A percentile compares a stretch with the other conserved stretches of the same genome.
Conservation (phyloP, 2,113 vertebrate species). For the Brachirus orientalis region DNA sequence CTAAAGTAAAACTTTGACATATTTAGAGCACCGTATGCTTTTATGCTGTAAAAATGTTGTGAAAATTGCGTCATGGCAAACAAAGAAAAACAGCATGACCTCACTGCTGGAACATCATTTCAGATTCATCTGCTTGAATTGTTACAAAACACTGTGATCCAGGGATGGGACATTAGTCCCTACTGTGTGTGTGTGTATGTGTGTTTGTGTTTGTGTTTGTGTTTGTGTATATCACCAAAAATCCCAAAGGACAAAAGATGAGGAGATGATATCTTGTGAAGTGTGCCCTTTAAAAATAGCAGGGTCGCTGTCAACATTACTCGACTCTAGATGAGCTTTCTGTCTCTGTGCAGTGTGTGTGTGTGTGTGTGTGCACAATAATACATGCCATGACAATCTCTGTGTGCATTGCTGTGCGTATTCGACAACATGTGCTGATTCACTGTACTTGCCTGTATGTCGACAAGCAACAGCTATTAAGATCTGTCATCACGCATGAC, state of each 20-base stretch:
- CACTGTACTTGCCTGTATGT: conserved; percentile 32
- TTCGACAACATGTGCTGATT: conserved; percentile 6
- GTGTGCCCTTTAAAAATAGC: conserved; percentile 82
- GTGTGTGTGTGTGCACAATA: conserved; percentile 20
- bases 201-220: conserved; percentile 23
- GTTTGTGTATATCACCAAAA: conserved; percentile 61
- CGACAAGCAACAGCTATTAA: conserved; percentile 58
- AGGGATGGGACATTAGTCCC: conserved; percentile 48
- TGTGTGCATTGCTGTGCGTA: conserved; percentile 6
- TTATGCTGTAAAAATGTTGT: not conserved
- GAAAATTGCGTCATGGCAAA: conserved; percentile 21
- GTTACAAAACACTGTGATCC: conserved; percentile 40
- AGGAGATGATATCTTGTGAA: conserved; percentile 78
- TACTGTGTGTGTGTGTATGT: conserved; percentile 24
- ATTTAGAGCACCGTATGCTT: not conserved
- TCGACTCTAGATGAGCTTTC: conserved; percentile 56
- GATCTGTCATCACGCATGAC: conserved; percentile 56
- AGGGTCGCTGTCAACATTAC: conserved; percentile 76
- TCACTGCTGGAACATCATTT: conserved; percentile 22
- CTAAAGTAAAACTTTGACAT: not conserved
- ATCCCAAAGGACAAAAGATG: conserved; percentile 70
- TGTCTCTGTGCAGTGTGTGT: conserved; percentile 33
- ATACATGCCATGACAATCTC: not conserved
- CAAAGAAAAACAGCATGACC: conserved; percentile 19
- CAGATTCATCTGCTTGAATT: conserved; percentile 43